Percentiles rank a stretch among this genome's conserved stretches.
Evolutionary conservation across 2,797 vertebrate genomes (phyloP).

Genomic region (Macropus fuliginosus): DNA sequence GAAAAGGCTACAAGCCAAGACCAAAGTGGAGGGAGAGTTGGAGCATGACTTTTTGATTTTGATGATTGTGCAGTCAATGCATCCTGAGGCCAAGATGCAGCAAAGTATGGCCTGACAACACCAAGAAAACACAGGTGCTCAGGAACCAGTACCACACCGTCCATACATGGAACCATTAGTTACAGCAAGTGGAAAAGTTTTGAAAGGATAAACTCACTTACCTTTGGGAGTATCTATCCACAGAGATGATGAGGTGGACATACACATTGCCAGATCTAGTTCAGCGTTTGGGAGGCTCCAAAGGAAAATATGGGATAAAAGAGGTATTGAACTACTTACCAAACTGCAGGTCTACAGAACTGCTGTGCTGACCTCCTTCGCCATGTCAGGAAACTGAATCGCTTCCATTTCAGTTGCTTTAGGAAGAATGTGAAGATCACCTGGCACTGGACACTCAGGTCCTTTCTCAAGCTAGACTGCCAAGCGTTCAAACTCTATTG

Average conservation of each 20-base stretch:
- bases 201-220: neutral
- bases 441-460: neutral
- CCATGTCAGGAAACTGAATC: too few relatives aligned
- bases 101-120: neutral
- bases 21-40: neutral
- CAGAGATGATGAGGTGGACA: neutral
- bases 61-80: neutral
- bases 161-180: neutral
- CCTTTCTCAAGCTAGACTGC: neutral
- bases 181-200: neutral
- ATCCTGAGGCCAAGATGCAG: neutral
- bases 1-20: neutral
- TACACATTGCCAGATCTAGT: neutral
- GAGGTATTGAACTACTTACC: neutral
- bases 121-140: neutral
- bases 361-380: neutral
- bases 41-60: neutral
- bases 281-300: neutral
- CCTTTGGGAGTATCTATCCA: neutral
- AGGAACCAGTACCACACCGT: neutral
- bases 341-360: neutral
- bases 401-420: neutral
- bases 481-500: neutral
- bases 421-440: neutral
- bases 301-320: neutral